A percentile compares a stretch with the other conserved stretches of the same genome.
These are phyloP conservation scores for Myotis lucifugus DNA, from an alignment of 2,113 vertebrate genomes.

Conservation along the genomic window DNA sequence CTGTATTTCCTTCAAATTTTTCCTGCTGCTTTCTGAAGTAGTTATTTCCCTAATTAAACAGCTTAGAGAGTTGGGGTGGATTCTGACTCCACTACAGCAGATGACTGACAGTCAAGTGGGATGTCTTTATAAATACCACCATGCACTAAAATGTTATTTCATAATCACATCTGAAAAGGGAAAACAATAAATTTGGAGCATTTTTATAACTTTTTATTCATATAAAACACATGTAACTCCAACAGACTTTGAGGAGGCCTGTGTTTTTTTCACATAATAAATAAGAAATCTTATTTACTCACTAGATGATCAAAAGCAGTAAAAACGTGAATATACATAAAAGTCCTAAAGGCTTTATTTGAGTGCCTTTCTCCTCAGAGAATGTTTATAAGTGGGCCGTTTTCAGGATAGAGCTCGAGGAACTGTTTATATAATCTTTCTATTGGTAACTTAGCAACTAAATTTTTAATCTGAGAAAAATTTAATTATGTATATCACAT, in stretches of 20 bases:
- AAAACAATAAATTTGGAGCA: background rate
- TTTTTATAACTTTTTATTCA: background rate
- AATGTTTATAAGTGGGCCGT: slow-evolving; percentile 35
- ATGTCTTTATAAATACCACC: background rate
- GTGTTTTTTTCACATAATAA: background rate
- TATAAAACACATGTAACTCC: background rate
- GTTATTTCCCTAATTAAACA: background rate
- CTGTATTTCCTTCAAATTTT: background rate
- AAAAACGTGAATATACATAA: background rate
- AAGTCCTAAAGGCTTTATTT: background rate
- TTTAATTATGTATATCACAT: slow-evolving; percentile 8
- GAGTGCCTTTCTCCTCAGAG: background rate
- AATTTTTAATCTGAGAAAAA: slow-evolving; percentile 33
- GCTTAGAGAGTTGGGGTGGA: background rate
- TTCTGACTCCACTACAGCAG: background rate
- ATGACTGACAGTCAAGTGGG: background rate
- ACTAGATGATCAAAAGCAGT: background rate
- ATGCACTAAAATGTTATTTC: background rate
- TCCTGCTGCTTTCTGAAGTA: background rate
- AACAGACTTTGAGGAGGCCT: background rate
- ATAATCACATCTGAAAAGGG: background rate
- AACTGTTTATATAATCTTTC: slow-evolving; percentile 56
- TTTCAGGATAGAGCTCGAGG: slow-evolving; percentile 23
- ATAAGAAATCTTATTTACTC: background rate
- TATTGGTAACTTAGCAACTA: background rate